Base-by-base conservation (phyloP, 2,797 vertebrate genomes). In the Sebastes jordani region DNA sequence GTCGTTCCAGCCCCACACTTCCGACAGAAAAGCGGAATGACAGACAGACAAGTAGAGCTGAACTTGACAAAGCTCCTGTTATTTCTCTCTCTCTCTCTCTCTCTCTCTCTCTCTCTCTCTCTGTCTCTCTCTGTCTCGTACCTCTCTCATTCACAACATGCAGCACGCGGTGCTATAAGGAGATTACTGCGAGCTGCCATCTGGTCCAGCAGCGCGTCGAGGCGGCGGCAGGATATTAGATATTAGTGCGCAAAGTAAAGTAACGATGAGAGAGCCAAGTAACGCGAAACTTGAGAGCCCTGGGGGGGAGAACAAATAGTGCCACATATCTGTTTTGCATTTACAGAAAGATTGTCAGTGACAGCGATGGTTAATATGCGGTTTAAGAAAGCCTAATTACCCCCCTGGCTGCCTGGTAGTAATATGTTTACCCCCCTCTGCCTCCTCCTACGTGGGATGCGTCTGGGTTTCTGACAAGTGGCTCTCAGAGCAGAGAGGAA, bases 101-200 rank as follows among this genome's bases (percentile, higher is more conserved):
- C n/a, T n/a, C n/a, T n/a, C n/a, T 18, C 32, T 42, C 11, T 23
- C 0, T 36, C 81, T 85, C 54, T 55, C 5, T 18, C 32, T 42
- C 11, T 23, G 0, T 36, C 81, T 85, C 54, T 55, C 6, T 23
- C 2, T 36, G 49, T 61, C 71, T 71, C 84, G 85, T 42, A 52
- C 76, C 72, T 82, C 86, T 70, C 71, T 86, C 88, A 86, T 75
- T 90, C 82, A 90, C 49, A 86, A 84, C 89, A 87, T 6, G 85
- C 85, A 9, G 88, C 77, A 85, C 77, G 79, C 80, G 55, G 25
- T 14, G 25, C 58, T 93, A 46, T 46, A 92, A 94, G 88, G 14
- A 88, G 93, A 92, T 95, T 93, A 95, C 7, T 46, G 20, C 83
- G 85, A 81, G 91, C 69, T 63, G 84, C 94, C 94, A 95, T 95